Evolutionary conservation across 2,888 invertebrate species (phyloP).

Genomic region (Amaurobius ferox): DNA sequence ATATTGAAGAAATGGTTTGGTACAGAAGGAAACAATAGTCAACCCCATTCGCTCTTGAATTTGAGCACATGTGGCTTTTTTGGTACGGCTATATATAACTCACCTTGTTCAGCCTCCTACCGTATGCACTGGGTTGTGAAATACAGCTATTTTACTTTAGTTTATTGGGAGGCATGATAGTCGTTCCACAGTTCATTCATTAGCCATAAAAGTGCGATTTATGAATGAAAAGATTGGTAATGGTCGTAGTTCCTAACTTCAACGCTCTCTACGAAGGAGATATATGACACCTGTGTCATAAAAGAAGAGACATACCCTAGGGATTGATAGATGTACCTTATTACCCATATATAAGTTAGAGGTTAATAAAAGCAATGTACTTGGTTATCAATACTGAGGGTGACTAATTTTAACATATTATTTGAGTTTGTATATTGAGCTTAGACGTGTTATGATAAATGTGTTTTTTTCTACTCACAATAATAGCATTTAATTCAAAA

Average conservation of each 20-base stretch:
- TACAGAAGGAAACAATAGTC: slow-evolving; percentile 48
- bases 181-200: neutral
- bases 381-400: too few relatives aligned
- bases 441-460: too few relatives aligned
- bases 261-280: neutral
- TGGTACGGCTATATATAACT: neutral
- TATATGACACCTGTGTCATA: too few relatives aligned
- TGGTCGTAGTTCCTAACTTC: neutral
- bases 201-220: neutral
- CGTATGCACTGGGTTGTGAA: neutral
- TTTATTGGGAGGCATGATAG: neutral
- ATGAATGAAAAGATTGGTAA: slow-evolving; percentile 5
- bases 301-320: too few relatives aligned
- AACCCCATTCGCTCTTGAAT: slow-evolving; percentile 50
- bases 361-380: too few relatives aligned
- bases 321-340: too few relatives aligned
- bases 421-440: too few relatives aligned
- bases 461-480: too few relatives aligned
- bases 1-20: slow-evolving; percentile 56
- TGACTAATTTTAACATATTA: too few relatives aligned
- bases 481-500: too few relatives aligned
- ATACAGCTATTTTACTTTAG: neutral
- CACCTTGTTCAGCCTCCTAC: neutral
- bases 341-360: too few relatives aligned
- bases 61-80: slow-evolving; percentile 68